Conservation (phyloP, 37 sponge, comb jelly and placozoan species). For the Aplysina aerophoba region DNA sequence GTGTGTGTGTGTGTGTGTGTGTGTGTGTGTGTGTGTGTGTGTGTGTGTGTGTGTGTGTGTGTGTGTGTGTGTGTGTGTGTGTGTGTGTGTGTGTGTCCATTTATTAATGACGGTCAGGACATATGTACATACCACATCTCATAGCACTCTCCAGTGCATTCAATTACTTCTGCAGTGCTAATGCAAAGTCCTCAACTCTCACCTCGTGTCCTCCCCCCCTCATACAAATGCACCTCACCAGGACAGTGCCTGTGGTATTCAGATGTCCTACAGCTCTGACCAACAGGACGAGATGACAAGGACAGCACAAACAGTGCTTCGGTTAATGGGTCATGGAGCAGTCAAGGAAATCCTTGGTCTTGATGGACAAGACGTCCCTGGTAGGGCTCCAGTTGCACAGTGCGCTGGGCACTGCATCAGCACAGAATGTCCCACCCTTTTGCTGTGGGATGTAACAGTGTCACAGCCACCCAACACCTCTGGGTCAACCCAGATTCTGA, state of each 20-base stretch:
- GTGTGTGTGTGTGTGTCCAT: no score
- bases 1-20: no score
- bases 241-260: slow-evolving; percentile 68
- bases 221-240: not conserved
- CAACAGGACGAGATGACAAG: slow-evolving; percentile 87
- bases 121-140: not conserved
- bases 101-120: no score
- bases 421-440: no score
- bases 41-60: no score
- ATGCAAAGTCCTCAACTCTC: not conserved
- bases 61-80: no score
- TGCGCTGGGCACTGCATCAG: no score
- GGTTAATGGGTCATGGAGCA: slow-evolving; percentile 84
- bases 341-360: slow-evolving; percentile 76
- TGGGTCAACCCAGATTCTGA: no score
- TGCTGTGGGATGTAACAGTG: no score
- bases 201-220: not conserved
- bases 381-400: not conserved
- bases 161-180: not conserved
- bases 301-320: slow-evolving; percentile 79
- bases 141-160: not conserved
- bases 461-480: no score
- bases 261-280: slow-evolving; percentile 50
- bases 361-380: slow-evolving; percentile 23
- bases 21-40: no score